Base-by-base conservation (phyloP, 2,888 invertebrate species). In the Xanthorhoe designata region DNA sequence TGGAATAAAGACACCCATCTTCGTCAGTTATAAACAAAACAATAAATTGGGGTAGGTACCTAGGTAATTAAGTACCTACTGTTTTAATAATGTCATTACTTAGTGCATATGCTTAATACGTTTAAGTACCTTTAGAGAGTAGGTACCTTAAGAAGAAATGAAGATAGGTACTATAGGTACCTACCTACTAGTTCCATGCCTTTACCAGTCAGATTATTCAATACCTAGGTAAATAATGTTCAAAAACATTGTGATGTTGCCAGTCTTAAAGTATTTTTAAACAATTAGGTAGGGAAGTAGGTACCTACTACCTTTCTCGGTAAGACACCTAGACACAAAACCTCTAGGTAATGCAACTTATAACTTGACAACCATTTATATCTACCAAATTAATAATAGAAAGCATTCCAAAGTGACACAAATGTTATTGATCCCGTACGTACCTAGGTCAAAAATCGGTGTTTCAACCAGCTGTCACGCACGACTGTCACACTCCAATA, bases 31-130 rank as follows among this genome's bases (percentile, higher is more conserved):
- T 87, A 84, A 87, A 84, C 80, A 73, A 80, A 80, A 66, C 67
- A 73, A 85, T 85, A 86, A 88, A 87, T 89, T 85, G 78, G 80
- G 80, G 82, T 84, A 84, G 88, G 87, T 87, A 84, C 8, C 9
- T 13, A 42, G 2, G 2, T 42, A 88, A 84, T 81, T 80, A 45
- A 5, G 45, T 45, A 45, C 38, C 38, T 45, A 15, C 42, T 45
- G n/a, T n/a, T n/a, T n/a, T n/a, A n/a, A 13, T 24, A 24, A 24
- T 24, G 24, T 3, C 5, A 24, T 5, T 24, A 24, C 24, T 24
- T 24, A 24, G n/a, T n/a, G n/a, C n/a, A n/a, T n/a, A n/a, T n/a
- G n/a, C n/a, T n/a, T n/a, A n/a, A n/a, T n/a, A n/a, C n/a, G n/a
- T n/a, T n/a, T n/a, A n/a, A n/a, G n/a, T n/a, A n/a, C n/a, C n/a